A percentile compares a stretch with the other conserved stretches of the same genome.
phyloP scores from a whole-genome alignment of 2,797 vertebrate genomes.

The Tauraco hartlaubi region DNA sequence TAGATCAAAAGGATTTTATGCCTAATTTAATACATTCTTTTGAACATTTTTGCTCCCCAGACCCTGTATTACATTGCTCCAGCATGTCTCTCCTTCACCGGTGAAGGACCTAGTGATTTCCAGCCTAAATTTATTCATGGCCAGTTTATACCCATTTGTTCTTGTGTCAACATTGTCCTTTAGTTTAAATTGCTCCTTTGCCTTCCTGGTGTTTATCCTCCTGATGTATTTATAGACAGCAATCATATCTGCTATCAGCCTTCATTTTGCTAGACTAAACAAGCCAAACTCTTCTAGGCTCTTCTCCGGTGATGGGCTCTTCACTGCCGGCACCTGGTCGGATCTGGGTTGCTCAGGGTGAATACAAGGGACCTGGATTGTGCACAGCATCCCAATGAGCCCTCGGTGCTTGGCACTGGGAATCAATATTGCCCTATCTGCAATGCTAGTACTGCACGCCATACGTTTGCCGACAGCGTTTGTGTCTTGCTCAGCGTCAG shows the following conservation, averaged over 20 bases:
- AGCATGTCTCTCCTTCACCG: neutral
- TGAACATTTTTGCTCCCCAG: neutral
- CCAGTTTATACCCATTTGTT: conserved; percentile 35
- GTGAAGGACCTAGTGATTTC: conserved; percentile 51
- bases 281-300: conserved; percentile 30
- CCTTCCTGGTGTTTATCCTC: conserved; percentile 61
- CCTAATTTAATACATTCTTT: neutral
- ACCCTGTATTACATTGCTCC: neutral
- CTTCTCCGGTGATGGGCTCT: conserved; percentile 31
- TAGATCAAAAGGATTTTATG: neutral
- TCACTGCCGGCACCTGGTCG: neutral
- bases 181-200: conserved; percentile 59
- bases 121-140: conserved; percentile 49
- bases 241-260: conserved; percentile 60
- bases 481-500: fast-evolving
- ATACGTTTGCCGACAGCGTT: fast-evolving
- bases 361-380: neutral
- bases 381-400: neutral
- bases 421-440: fast-evolving
- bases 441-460: fast-evolving
- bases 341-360: neutral
- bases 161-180: conserved; percentile 56
- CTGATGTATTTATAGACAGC: conserved; percentile 60
- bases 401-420: neutral
- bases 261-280: conserved; percentile 47